Percentiles rank a stretch among this genome's conserved stretches.
Conservation (phyloP, 2,113 vertebrate species). For the Formicarius rufipectus region DNA sequence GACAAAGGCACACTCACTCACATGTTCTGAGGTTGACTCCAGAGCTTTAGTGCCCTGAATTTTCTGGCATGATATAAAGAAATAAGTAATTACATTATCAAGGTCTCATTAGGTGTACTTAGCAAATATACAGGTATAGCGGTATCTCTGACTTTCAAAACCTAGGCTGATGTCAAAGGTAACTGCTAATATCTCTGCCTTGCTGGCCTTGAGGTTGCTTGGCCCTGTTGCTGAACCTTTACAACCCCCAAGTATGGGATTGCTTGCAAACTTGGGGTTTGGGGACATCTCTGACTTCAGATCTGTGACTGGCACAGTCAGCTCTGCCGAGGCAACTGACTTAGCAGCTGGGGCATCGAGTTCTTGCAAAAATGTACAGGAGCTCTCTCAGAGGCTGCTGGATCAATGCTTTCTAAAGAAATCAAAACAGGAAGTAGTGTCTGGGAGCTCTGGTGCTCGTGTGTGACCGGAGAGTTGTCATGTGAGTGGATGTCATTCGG, state of each 20-base stretch:
- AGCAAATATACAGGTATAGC: background rate
- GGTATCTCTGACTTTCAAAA: background rate
- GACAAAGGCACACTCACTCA: background rate
- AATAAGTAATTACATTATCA: background rate
- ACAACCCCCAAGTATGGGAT: background rate
- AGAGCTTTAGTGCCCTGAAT: background rate
- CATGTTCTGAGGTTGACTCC: background rate
- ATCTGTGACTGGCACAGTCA: accelerated
- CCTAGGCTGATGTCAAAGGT: background rate
- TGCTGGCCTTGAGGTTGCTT: background rate
- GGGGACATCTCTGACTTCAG: background rate
- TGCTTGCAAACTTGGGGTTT: background rate
- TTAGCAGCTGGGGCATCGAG: background rate
- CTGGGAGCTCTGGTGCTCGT: background rate
- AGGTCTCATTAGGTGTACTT: background rate
- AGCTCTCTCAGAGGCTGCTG: background rate
- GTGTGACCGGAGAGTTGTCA: accelerated
- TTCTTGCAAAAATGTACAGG: background rate
- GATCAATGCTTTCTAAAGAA: background rate
- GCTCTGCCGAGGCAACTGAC: background rate
- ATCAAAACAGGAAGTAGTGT: background rate
- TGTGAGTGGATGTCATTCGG: background rate
- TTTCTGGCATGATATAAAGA: background rate
- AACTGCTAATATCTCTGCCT: background rate
- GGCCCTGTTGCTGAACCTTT: background rate